Percentiles rank a stretch among this genome's conserved stretches.
Conservation (phyloP, 2,797 vertebrate genomes). For the Hemibagrus guttatus region DNA sequence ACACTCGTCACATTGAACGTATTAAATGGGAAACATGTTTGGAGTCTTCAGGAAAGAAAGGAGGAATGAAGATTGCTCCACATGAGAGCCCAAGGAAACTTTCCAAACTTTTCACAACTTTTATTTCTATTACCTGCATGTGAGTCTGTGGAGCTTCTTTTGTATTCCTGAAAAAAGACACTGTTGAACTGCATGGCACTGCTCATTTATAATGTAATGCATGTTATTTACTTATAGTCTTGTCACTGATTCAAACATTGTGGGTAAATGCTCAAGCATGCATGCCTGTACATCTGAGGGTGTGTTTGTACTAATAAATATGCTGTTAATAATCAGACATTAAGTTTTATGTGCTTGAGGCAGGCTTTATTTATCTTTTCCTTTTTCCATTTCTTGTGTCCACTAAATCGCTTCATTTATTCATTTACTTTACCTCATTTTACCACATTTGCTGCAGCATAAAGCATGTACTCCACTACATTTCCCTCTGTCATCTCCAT, state of each 20-base stretch:
- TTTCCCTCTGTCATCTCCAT: slow-evolving; percentile 46
- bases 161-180: background rate
- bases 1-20: slow-evolving; percentile 45
- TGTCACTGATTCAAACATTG: background rate
- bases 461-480: slow-evolving; percentile 50
- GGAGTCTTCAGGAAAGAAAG: slow-evolving; percentile 51
- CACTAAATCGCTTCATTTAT: background rate
- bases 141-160: slow-evolving; percentile 4
- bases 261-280: background rate
- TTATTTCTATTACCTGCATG: slow-evolving; percentile 50
- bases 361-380: background rate
- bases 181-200: background rate
- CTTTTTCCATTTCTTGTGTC: background rate
- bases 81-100: slow-evolving; percentile 39
- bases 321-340: background rate
- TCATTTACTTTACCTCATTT: background rate
- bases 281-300: background rate
- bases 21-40: slow-evolving; percentile 72
- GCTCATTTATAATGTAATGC: background rate
- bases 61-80: slow-evolving; percentile 32
- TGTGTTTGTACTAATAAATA: background rate
- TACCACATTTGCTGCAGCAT: background rate
- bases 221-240: background rate
- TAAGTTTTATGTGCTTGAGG: background rate
- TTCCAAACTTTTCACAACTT: slow-evolving; percentile 40